phyloP scores from a whole-genome alignment of 2,888 invertebrate species.

The Eledone cirrhosa region DNA sequence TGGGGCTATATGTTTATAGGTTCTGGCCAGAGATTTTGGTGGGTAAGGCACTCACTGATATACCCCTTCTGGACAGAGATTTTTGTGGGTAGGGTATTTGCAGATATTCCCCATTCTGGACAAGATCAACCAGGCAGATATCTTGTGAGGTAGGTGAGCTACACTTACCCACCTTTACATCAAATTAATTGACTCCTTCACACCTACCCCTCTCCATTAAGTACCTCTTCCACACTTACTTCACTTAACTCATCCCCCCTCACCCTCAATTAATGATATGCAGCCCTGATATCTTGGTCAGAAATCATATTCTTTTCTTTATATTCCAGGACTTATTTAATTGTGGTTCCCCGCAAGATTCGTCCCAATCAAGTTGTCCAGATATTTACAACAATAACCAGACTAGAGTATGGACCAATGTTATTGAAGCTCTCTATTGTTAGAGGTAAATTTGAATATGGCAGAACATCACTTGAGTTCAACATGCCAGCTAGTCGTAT shows the following conservation, averaged over 20 bases:
- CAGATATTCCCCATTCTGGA: no score
- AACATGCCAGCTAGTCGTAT: constrained; percentile 82
- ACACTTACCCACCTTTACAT: no score
- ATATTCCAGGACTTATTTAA: constrained; percentile 81
- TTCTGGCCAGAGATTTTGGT: no score
- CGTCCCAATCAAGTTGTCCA: constrained; percentile 91
- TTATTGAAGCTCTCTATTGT: constrained; percentile 88
- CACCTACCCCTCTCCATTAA: no score
- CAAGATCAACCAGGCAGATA: no score
- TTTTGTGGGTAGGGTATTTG: no score
- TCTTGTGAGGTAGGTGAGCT: no score
- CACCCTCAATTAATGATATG: not conserved
- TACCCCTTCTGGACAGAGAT: no score
- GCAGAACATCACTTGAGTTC: constrained; percentile 82
- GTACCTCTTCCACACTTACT: not conserved
- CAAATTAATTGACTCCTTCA: no score
- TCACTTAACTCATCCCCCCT: not conserved
- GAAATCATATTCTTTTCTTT: not conserved
- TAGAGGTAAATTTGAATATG: constrained; percentile 83
- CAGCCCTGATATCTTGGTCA: not conserved
- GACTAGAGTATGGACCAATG: constrained; percentile 76
- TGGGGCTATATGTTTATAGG: no score
- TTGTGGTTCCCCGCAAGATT: constrained; percentile 89
- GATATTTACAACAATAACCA: constrained; percentile 84
- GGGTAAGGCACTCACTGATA: no score